A percentile compares a stretch with the other conserved stretches of the same genome.
Evolutionary conservation across 53 echinoderm and acorn worm genomes (phyloP).

Genomic region (Astropecten irregularis): DNA sequence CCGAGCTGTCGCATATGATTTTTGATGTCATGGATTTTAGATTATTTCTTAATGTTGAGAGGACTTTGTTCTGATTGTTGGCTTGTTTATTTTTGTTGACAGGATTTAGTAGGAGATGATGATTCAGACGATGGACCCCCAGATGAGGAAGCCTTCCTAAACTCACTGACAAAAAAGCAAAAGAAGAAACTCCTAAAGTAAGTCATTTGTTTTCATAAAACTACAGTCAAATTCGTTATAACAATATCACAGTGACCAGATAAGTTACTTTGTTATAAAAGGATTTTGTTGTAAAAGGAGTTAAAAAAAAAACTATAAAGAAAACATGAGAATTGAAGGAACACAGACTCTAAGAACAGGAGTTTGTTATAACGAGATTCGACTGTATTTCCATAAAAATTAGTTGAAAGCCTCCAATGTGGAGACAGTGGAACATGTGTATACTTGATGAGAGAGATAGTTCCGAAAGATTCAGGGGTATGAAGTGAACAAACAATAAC

Average conservation of each 20-base stretch:
- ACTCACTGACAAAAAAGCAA: conserved; percentile 89
- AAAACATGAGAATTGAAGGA: too few relatives aligned
- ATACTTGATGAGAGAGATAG: too few relatives aligned
- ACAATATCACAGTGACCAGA: neutral
- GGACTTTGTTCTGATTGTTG: neutral
- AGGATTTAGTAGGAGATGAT: conserved; percentile 84
- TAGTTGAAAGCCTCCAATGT: too few relatives aligned
- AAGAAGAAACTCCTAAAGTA: conserved; percentile 97
- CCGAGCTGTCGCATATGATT: too few relatives aligned
- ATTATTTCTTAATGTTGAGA: neutral
- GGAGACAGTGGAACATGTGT: too few relatives aligned
- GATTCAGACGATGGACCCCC: conserved; percentile 75
- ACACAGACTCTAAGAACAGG: too few relatives aligned
- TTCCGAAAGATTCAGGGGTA: too few relatives aligned
- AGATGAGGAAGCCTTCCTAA: conserved; percentile 87
- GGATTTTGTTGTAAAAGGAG: neutral
- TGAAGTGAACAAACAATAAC: too few relatives aligned
- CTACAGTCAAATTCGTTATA: neutral
- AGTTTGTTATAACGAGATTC: too few relatives aligned
- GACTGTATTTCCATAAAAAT: too few relatives aligned
- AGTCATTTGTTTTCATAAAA: conserved; percentile 51
- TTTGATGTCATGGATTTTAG: too few relatives aligned
- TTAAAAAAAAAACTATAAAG: neutral
- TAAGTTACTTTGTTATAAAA: neutral
- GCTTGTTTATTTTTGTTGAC: neutral